phyloP scores from a whole-genome alignment of 2,113 vertebrate species.

The Platycercus adscitus region DNA sequence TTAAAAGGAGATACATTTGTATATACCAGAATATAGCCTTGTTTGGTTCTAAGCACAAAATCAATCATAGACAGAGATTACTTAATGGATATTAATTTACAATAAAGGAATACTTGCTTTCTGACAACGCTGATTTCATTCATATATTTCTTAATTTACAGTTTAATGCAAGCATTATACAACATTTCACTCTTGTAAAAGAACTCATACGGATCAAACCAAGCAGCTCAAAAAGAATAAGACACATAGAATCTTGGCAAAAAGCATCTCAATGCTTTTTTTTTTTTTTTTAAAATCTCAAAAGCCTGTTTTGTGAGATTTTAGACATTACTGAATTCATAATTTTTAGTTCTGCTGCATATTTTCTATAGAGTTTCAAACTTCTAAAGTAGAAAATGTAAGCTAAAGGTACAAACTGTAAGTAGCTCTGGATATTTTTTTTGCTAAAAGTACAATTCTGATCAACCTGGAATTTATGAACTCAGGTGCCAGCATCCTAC shows the following conservation, averaged over 20 bases:
- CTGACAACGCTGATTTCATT: neutral
- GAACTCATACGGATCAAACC: neutral
- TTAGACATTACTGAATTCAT: neutral
- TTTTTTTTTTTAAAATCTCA: neutral
- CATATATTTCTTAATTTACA: neutral
- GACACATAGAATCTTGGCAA: neutral
- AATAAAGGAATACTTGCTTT: neutral
- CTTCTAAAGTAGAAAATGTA: neutral
- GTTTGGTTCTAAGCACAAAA: neutral
- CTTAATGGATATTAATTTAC: neutral
- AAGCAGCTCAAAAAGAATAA: neutral
- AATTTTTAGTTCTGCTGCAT: neutral
- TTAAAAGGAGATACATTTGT: neutral
- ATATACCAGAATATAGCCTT: neutral
- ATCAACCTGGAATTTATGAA: neutral
- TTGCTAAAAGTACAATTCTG: neutral
- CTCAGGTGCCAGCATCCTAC: neutral
- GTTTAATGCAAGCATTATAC: neutral
- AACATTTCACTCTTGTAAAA: neutral
- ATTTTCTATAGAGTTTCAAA: neutral
- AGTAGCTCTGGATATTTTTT: neutral
- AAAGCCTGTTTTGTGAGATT: neutral
- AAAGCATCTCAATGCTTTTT: neutral
- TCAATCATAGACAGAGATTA: neutral
- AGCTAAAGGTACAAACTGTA: neutral